A percentile compares a stretch with the other conserved stretches of the same genome.
Conservation (phyloP, 2,797 vertebrate genomes). For the Mionectes olivaceus region DNA sequence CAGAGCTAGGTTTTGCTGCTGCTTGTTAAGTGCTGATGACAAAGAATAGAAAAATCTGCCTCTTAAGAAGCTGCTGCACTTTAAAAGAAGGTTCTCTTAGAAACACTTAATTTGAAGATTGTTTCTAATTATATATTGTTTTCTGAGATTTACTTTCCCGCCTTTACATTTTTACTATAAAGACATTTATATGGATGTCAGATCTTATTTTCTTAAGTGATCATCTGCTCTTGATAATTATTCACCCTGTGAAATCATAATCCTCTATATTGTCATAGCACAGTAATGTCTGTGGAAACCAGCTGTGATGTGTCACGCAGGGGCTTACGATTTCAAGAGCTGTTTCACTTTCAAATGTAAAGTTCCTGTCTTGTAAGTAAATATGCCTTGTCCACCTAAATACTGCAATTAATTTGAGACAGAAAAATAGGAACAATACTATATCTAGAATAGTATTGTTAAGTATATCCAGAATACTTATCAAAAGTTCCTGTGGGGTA, state of each 20-base stretch:
- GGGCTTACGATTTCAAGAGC: neutral
- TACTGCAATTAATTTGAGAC: neutral
- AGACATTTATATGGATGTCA: neutral
- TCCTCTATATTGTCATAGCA: conserved; percentile 41
- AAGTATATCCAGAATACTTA: neutral
- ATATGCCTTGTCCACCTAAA: neutral
- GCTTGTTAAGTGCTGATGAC: neutral
- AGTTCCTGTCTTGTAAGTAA: neutral
- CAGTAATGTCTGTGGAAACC: conserved; percentile 28
- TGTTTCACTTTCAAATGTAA: neutral
- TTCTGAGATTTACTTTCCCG: neutral
- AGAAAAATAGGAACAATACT: neutral
- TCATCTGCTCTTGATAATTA: neutral
- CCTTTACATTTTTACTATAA: neutral
- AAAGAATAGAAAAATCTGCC: neutral
- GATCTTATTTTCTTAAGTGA: conserved; percentile 14
- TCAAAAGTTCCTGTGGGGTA: neutral
- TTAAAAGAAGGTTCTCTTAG: neutral
- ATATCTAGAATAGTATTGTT: neutral
- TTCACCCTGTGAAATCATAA: conserved; percentile 18
- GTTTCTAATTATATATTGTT: neutral
- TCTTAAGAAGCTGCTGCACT: neutral
- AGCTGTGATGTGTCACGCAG: conserved; percentile 4
- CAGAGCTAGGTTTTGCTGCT: neutral
- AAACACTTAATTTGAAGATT: conserved; percentile 23